A percentile compares a stretch with the other conserved stretches of the same genome.
These are phyloP conservation scores for Harpagoxenus sublaevis DNA, from an alignment of 2,888 invertebrate genomes.

Conservation along the genomic window DNA sequence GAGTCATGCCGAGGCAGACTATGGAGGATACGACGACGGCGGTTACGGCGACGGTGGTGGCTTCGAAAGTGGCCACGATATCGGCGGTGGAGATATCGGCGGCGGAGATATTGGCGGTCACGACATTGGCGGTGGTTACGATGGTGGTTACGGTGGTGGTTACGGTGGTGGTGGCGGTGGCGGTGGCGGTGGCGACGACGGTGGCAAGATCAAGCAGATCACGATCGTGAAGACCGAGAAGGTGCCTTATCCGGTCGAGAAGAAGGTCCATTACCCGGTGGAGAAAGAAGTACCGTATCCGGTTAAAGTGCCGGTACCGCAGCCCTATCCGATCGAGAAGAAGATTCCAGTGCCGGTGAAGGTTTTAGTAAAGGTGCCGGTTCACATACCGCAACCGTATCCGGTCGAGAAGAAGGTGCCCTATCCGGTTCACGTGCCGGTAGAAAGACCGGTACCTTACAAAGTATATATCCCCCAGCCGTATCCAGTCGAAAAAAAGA, in stretches of 20 bases:
- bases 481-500: conserved; percentile 84
- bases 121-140: conserved; percentile 64
- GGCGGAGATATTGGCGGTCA: conserved; percentile 68
- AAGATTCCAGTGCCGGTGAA: conserved; percentile 85
- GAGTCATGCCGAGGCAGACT: conserved; percentile 84
- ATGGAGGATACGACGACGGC: conserved; percentile 69
- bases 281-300: conserved; percentile 89
- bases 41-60: conserved; percentile 63
- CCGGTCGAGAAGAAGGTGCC: conserved; percentile 85
- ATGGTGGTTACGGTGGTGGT: conserved; percentile 69
- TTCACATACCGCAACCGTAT: conserved; percentile 85
- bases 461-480: conserved; percentile 85
- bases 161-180: conserved; percentile 62
- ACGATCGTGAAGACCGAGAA: conserved; percentile 85
- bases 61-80: conserved; percentile 66
- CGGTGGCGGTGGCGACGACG: conserved; percentile 74
- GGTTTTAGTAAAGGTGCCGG: conserved; percentile 86
- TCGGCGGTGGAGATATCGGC: conserved; percentile 74
- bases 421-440: conserved; percentile 84
- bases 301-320: conserved; percentile 87
- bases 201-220: conserved; percentile 82
- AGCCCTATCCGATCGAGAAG: conserved; percentile 88
- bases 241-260: conserved; percentile 90
- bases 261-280: conserved; percentile 90
- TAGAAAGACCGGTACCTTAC: conserved; percentile 85